Base-by-base conservation (phyloP, 2,797 vertebrate species). In the Serranus cabrilla region DNA sequence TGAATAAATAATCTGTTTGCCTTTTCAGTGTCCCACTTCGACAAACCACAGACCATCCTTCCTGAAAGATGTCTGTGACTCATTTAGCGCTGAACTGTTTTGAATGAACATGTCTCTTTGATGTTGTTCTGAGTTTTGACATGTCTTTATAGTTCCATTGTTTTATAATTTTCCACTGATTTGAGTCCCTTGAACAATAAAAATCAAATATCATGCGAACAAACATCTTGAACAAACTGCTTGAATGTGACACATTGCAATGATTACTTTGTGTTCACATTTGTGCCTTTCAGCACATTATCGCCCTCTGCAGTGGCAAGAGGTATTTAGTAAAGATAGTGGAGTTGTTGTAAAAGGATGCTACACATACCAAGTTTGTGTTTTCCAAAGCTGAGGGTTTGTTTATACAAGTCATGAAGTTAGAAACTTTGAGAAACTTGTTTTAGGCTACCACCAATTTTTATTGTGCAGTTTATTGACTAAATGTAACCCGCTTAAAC, bases 1-100 rank as follows among this genome's bases (percentile, higher is more conserved):
- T 92, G 54, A 91, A 93, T 92, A 88, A 91, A 90, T 90, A 66
- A 92, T 92, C 25, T 84, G 86, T 90, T 91, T 87, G 85, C 79
- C 67, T 92, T 88, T 85, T 80, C 79, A 46, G 67, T 84, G 87
- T 91, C 90, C 90, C 82, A 89, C 86, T 92, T 93, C 21, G 45
- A 85, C 71, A 85, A 90, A 89, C 73, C 69, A 75, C 76, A 79
- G 83, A 60, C 84, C 81, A 62, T 83, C 78, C 74, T 84, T 83
- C 70, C 78, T 74, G 74, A 81, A 86, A 80, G 78, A 83, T 40
- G 82, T 63, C 87, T 91, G 80, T 63, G 83, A 89, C 81, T 90
- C 80, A 89, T 86, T 92, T 83, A 80, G 71, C n/a, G 60, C 74
- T 60, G 25, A 74, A 72, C 78, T 86, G 85, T 83, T 89, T 87